A percentile compares a stretch with the other conserved stretches of the same genome.
These are phyloP conservation scores for Portunus trituberculatus DNA, from an alignment of 1,140 invertebrate species.

Conservation along the genomic window DNA sequence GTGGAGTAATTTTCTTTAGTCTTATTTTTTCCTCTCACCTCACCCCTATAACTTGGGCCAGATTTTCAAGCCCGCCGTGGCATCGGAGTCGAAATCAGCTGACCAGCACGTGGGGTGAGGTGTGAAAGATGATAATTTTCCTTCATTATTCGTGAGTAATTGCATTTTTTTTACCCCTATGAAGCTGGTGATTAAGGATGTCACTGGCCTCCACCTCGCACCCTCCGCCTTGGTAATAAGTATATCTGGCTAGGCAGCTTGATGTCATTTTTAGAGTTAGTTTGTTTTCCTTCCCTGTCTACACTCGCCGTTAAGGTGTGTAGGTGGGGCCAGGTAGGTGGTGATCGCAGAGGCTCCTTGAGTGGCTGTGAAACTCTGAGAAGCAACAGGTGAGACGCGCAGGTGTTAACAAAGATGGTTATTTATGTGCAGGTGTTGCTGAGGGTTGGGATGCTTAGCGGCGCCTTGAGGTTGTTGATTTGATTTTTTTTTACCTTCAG, in stretches of 20 bases:
- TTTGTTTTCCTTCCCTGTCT: background rate
- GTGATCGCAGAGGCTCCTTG: background rate
- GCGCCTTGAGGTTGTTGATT: background rate
- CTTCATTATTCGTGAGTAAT: conserved; percentile 59
- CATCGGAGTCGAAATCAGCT: conserved; percentile 53
- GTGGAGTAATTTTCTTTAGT: background rate
- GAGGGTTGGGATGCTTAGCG: background rate
- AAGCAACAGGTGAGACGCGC: background rate
- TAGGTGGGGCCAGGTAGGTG: background rate
- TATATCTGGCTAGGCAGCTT: background rate
- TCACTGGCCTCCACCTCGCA: conserved; percentile 42
- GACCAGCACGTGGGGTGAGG: conserved; percentile 21
- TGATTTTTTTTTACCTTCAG: background rate
- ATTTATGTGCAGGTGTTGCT: background rate
- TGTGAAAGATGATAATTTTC: conserved; percentile 58
- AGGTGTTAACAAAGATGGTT: background rate
- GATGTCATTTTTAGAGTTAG: background rate
- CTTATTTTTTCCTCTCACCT: conserved; percentile 36
- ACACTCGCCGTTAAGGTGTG: background rate
- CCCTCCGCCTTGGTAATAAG: background rate
- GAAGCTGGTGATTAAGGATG: conserved; percentile 38
- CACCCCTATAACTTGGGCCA: conserved; percentile 51
- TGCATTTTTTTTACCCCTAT: conserved; percentile 37
- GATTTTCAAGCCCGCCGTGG: conserved; percentile 43
- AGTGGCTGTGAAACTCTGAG: background rate